Conservation (phyloP, 92 coral and sea anemone species). For the Ricordea florida region DNA sequence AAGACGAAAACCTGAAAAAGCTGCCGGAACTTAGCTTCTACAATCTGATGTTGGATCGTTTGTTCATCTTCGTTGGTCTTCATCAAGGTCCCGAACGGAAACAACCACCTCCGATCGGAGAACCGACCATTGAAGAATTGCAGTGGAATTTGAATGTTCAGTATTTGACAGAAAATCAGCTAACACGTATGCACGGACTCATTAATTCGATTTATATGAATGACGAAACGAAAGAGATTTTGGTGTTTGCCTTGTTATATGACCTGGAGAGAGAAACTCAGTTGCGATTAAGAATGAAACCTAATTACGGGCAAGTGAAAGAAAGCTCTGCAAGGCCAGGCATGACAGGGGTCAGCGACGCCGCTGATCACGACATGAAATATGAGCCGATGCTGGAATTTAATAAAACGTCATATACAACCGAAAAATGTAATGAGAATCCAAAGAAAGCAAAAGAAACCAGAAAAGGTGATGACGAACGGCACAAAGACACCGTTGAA, state of each 20-base stretch:
- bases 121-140: conserved; percentile 2
- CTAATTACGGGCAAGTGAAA: not conserved
- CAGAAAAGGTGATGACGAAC: not conserved
- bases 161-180: conserved; percentile 12
- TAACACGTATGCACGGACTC: conserved; percentile 3
- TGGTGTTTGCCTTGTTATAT: not conserved
- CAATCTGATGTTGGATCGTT: not conserved
- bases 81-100: conserved; percentile 15
- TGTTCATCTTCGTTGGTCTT: conserved; percentile 5
- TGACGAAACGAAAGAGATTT: conserved; percentile 17
- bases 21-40: not conserved
- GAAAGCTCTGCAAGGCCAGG: not conserved
- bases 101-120: conserved; percentile 3
- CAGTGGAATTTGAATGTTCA: conserved; percentile 21
- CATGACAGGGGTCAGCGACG: no score
- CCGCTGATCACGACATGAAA: not conserved
- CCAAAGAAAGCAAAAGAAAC: not conserved
- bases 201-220: not conserved
- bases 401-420: not conserved
- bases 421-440: not conserved
- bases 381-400: not conserved
- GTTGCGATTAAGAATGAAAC: not conserved
- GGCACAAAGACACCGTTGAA: not conserved
- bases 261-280: not conserved
- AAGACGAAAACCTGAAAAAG: conserved; percentile 7